Percentiles rank a stretch among this genome's conserved stretches.
Conservation (phyloP, 1,140 invertebrate genomes). For the Hyles euphorbiae region DNA sequence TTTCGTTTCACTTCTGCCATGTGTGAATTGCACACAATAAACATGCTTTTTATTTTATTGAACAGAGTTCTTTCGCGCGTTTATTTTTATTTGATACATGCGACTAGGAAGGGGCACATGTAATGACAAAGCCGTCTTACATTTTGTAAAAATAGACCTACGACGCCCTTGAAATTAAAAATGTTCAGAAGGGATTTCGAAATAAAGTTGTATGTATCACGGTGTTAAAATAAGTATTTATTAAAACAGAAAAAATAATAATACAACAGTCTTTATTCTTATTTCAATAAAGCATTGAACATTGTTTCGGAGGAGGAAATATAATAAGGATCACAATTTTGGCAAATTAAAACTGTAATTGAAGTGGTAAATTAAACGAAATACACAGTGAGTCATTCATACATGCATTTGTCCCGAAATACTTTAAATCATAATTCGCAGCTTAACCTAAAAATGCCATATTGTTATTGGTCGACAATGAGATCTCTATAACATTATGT, state of each 20-base stretch:
- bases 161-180: too few species aligned
- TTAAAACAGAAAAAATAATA: conserved; percentile 60
- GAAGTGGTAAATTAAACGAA: background rate
- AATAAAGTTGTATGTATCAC: conserved; percentile 20
- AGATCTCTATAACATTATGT: conserved; percentile 67
- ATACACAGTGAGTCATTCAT: conserved; percentile 12
- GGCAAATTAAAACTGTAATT: conserved; percentile 40
- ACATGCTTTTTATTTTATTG: too few species aligned
- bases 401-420: conserved; percentile 14
- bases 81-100: too few species aligned
- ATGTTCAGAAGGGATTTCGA: too few species aligned
- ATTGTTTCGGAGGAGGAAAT: conserved; percentile 44
- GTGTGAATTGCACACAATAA: too few species aligned
- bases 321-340: conserved; percentile 56
- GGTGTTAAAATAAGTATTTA: conserved; percentile 41
- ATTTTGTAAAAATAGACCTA: too few species aligned
- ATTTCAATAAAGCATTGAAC: conserved; percentile 66
- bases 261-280: conserved; percentile 75
- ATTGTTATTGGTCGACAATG: conserved; percentile 74
- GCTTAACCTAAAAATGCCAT: conserved; percentile 74
- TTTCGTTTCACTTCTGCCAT: too few species aligned
- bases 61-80: too few species aligned
- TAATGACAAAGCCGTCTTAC: too few species aligned
- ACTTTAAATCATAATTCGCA: conserved; percentile 43
- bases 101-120: too few species aligned